phyloP scores from a whole-genome alignment of 2,888 invertebrate species.

The Hemaris fuciformis region DNA sequence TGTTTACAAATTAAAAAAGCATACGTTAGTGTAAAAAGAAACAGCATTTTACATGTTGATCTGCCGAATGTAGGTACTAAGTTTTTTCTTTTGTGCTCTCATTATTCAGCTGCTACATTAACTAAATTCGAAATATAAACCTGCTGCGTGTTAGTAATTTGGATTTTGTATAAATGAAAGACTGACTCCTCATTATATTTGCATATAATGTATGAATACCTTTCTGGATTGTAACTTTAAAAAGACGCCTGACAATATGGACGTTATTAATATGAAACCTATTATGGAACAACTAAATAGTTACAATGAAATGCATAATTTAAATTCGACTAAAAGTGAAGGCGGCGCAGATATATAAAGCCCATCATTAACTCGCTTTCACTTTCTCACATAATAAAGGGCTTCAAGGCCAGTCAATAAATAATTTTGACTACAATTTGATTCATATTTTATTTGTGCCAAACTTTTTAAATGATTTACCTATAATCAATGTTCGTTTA shows the following conservation, averaged over 20 bases:
- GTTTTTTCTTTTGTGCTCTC: slow-evolving; percentile 44
- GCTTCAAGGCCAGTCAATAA: slow-evolving; percentile 55
- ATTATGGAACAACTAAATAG: slow-evolving; percentile 43
- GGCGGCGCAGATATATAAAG: slow-evolving; percentile 33
- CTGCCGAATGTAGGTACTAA: slow-evolving; percentile 39
- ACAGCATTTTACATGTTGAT: slow-evolving; percentile 35
- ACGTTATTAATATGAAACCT: slow-evolving; percentile 40
- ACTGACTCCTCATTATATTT: no score
- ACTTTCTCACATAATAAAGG: slow-evolving; percentile 67
- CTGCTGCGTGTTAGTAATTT: background rate
- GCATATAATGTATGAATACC: background rate
- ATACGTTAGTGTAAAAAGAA: slow-evolving; percentile 32
- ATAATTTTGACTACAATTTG: slow-evolving; percentile 41
- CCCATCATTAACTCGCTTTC: slow-evolving; percentile 57
- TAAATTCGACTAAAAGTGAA: slow-evolving; percentile 49
- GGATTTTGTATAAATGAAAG: background rate
- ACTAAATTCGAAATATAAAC: slow-evolving; percentile 21
- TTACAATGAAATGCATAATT: slow-evolving; percentile 38
- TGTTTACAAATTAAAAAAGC: slow-evolving; percentile 40
- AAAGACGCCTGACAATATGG: background rate
- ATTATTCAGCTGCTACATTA: slow-evolving; percentile 26
- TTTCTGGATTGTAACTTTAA: background rate
- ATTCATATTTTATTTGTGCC: slow-evolving; percentile 23
- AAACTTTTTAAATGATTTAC: background rate
- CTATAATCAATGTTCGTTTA: background rate